A percentile compares a stretch with the other conserved stretches of the same genome.
These are phyloP conservation scores for Argynnis bischoffii DNA, from an alignment of 2,888 invertebrate species.

Conservation along the genomic window DNA sequence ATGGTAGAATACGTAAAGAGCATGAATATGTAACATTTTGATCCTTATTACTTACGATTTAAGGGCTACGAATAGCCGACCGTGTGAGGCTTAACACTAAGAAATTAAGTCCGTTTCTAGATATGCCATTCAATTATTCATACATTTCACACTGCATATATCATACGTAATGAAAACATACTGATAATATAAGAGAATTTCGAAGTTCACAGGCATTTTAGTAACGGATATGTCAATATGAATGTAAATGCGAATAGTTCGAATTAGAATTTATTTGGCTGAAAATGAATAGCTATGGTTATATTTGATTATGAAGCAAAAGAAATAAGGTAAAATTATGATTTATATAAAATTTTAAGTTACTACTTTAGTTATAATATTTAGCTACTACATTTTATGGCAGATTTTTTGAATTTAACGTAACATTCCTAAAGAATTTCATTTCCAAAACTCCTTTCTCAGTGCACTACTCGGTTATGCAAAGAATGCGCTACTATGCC, in stretches of 20 bases:
- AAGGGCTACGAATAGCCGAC: conserved; percentile 2
- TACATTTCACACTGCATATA: conserved; percentile 19
- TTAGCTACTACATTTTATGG: too few relatives aligned
- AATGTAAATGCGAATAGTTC: too few relatives aligned
- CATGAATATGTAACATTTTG: conserved; percentile 16
- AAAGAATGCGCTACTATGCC: background rate
- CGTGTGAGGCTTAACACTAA: conserved; percentile 15
- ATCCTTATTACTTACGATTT: conserved; percentile 12
- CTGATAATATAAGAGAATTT: conserved; percentile 1
- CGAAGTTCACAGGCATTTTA: background rate
- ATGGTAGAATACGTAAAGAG: conserved; percentile 25
- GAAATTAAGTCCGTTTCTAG: conserved; percentile 20
- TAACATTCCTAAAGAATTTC: too few relatives aligned
- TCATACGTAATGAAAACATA: conserved; percentile 17
- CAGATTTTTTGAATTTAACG: too few relatives aligned
- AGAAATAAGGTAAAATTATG: too few relatives aligned
- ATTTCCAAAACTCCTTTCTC: too few relatives aligned
- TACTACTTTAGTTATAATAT: too few relatives aligned
- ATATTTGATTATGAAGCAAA: too few relatives aligned
- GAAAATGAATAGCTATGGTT: too few relatives aligned
- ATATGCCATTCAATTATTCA: conserved; percentile 18
- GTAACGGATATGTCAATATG: background rate
- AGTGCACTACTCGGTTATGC: too few relatives aligned
- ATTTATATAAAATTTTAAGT: too few relatives aligned
- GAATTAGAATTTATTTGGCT: too few relatives aligned